Evolutionary conservation across 2,797 vertebrate genomes (phyloP), one percentile per base, ranked within the genome.

Genomic region (Limnodromus scolopaceus): DNA sequence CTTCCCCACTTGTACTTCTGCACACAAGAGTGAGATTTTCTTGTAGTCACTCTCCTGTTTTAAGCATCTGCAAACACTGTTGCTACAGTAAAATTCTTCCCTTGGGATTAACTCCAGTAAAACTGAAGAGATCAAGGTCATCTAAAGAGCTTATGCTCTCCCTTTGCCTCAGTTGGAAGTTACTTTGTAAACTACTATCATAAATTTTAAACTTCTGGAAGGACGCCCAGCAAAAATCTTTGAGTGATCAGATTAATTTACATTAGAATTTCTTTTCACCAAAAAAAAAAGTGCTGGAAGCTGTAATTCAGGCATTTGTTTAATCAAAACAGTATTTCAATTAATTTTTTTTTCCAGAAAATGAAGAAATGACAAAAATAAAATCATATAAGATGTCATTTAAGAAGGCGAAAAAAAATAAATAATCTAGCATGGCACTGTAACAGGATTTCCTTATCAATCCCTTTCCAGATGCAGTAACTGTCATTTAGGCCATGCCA

Each of bases 361-460:
- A 94, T 63, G 87, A 89, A 92, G 64, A 96, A 92, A 92, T 74
- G 48, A 46, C 88, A 85, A 79, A 93, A 96, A 94, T 80, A 87
- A 98, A 97, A 93, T 97, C 48, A 61, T 68, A 36, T 51, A 94
- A 97, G 75, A 96, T 96, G 71, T 92, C 97, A 96, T 97, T 97
- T 96, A 94, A 97, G 95, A 68, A 78, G 78, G 38, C 51, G 65
- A 72, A 63, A 32, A 63, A n/a, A 61, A 84, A 75, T 53, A 90
- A 94, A 69, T 28, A 27, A 96, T 95, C 83, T 87, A 92, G 94
- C 72, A 78, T 53, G 46, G 60, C 93, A 70, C 74, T 94, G 80
- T 98, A 97, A 97, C 94, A 97, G 96, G 97, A 98, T 98, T 98
- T 98, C 97, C 98, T 98, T 98, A 98, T 98, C 98, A 96, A 95